These are phyloP conservation scores for Sciurus carolinensis DNA, from an alignment of 2,797 vertebrate genomes.

Conservation along the genomic window DNA sequence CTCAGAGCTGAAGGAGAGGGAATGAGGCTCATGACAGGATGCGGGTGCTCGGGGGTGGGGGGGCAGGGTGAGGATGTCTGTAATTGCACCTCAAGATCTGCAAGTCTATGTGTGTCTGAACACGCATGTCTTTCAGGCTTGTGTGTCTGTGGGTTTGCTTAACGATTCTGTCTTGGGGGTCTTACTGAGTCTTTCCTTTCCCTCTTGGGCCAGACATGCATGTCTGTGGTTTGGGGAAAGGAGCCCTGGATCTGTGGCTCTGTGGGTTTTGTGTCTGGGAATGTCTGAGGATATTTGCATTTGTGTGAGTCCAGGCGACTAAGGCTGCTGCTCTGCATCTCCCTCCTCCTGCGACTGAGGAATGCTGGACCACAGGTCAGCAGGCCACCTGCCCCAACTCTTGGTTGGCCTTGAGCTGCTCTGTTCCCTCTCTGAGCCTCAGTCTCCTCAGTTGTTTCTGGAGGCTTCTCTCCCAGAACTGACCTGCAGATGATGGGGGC, in stretches of 20 bases:
- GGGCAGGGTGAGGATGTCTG: fast-evolving
- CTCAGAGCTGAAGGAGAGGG: background rate
- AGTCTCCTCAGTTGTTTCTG: background rate
- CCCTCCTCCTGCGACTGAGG: background rate
- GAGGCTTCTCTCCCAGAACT: background rate
- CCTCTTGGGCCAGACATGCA: fast-evolving
- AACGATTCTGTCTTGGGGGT: background rate
- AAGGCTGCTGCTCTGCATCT: background rate
- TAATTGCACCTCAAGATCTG: background rate
- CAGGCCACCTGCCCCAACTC: background rate
- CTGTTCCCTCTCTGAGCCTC: background rate
- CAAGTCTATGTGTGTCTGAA: too few relatives aligned
- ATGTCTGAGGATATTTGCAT: background rate
- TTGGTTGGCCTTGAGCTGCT: background rate
- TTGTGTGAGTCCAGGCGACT: background rate
- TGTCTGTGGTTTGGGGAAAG: background rate
- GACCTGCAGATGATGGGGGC: background rate
- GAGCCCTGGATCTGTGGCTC: background rate
- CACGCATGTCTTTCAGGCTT: background rate
- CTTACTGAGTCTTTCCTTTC: background rate
- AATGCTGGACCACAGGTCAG: background rate
- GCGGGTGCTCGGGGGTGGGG: fast-evolving
- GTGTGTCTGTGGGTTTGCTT: background rate
- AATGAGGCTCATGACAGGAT: background rate
- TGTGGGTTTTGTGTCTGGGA: background rate